These are phyloP conservation scores for Sylvilagus floridanus DNA, from an alignment of 2,797 vertebrate species.

Conservation along the genomic window DNA sequence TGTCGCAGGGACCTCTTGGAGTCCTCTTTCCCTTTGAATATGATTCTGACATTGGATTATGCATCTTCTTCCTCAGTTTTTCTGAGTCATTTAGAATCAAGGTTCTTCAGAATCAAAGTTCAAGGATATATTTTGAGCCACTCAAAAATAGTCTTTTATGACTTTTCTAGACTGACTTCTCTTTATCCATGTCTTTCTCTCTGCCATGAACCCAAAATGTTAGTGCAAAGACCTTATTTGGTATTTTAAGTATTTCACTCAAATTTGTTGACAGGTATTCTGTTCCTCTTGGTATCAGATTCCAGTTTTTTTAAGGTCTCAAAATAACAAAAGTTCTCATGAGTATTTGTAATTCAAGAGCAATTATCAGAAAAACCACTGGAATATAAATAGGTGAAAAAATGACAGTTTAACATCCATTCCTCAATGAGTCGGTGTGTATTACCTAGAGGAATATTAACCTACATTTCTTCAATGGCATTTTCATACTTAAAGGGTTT, in stretches of 20 bases:
- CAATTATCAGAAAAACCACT: slow-evolving; percentile 13
- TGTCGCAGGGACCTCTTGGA: neutral
- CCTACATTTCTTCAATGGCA: neutral
- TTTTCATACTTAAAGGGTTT: slow-evolving; percentile 1
- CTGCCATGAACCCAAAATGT: neutral
- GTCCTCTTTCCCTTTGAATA: neutral
- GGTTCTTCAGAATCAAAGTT: slow-evolving; percentile 18
- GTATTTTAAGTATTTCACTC: slow-evolving; percentile 5
- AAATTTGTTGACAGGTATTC: neutral
- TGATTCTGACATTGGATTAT: neutral
- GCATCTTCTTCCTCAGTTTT: neutral
- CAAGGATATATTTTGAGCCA: neutral
- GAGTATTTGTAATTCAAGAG: neutral
- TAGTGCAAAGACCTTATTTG: neutral
- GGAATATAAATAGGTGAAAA: neutral
- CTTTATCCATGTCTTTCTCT: neutral
- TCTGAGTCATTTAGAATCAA: neutral
- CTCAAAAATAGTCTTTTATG: neutral
- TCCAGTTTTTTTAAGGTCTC: slow-evolving; percentile 53
- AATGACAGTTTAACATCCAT: neutral
- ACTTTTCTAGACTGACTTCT: neutral
- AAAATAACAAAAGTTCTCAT: neutral
- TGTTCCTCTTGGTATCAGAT: slow-evolving; percentile 33
- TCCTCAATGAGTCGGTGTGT: neutral
- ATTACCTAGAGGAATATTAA: neutral